A percentile compares a stretch with the other conserved stretches of the same genome.
Evolutionary conservation across 2,797 vertebrate species (phyloP).

Genomic region (Agapornis canus): DNA sequence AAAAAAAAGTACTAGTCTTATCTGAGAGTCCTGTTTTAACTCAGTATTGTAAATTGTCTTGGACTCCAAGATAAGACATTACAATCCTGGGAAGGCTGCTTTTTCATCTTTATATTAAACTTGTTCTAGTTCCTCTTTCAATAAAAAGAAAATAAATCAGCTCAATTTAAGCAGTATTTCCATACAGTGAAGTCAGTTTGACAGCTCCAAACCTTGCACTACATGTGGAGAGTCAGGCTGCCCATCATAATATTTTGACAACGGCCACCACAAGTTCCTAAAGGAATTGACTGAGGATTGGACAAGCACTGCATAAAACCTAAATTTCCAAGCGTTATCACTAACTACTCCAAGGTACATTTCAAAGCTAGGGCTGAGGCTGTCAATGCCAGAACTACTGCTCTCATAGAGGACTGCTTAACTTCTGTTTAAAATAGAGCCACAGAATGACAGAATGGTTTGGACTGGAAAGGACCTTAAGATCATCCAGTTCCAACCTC

Average conservation of each 20-base stretch:
- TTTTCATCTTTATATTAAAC: neutral
- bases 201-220: neutral
- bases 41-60: neutral
- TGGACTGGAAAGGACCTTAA: neutral
- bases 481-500: neutral
- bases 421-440: neutral
- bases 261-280: neutral
- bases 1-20: neutral
- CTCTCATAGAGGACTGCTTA: neutral
- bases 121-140: neutral
- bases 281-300: neutral
- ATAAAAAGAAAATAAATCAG: neutral
- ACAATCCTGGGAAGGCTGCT: neutral
- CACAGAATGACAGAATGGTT: neutral
- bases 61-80: neutral
- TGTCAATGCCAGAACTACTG: neutral
- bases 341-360: neutral
- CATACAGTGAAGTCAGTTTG: neutral
- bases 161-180: neutral
- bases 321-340: neutral
- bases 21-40: neutral
- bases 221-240: neutral
- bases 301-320: neutral
- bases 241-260: slow-evolving; percentile 10
- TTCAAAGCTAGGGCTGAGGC: neutral